Conservation (phyloP, 2,113 vertebrate species). For the Carollia perspicillata region DNA sequence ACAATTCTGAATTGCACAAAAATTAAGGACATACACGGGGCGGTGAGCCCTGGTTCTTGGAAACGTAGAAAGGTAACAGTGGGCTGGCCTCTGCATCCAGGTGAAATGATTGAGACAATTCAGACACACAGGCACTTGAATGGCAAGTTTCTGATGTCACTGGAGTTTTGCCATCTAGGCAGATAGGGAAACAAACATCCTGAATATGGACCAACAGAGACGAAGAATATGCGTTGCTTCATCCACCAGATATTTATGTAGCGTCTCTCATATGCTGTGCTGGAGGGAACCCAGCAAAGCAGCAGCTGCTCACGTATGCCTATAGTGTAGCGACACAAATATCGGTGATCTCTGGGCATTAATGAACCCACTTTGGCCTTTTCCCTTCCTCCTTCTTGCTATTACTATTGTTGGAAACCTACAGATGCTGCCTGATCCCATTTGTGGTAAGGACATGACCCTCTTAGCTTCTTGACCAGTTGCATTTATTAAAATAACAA, state of each 20-base stretch:
- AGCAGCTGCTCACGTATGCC: background rate
- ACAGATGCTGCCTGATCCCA: background rate
- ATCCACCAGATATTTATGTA: background rate
- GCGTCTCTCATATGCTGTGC: background rate
- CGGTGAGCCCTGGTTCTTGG: background rate
- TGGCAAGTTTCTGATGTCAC: background rate
- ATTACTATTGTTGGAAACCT: background rate
- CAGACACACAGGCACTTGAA: background rate
- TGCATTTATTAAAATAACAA: background rate
- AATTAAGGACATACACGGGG: background rate
- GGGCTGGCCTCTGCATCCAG: background rate
- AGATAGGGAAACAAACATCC: background rate
- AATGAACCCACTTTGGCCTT: background rate
- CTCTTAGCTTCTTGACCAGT: background rate
- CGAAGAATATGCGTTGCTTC: background rate
- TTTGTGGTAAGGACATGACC: background rate
- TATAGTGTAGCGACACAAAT: background rate
- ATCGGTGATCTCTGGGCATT: background rate
- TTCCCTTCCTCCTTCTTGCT: background rate
- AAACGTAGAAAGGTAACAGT: background rate
- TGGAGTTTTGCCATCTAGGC: background rate
- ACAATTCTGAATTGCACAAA: background rate
- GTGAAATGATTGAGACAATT: background rate
- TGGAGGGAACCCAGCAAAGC: background rate
- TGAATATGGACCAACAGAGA: background rate